These are phyloP conservation scores for Mormyrops attenuatus DNA, from an alignment of 2,797 vertebrate genomes.

Conservation along the genomic window DNA sequence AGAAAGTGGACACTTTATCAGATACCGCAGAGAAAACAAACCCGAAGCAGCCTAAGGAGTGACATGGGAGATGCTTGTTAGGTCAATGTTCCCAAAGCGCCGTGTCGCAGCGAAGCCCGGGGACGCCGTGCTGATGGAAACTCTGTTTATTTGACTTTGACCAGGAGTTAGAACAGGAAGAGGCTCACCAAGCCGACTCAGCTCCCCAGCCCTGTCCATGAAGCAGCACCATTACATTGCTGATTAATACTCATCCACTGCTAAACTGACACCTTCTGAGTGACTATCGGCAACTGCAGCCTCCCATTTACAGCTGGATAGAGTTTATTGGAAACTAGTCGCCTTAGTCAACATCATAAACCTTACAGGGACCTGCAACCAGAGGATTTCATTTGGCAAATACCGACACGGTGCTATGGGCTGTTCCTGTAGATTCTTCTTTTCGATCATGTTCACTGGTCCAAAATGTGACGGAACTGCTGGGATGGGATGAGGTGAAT, in stretches of 20 bases:
- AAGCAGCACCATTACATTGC: neutral
- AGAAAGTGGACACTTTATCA: slow-evolving; percentile 46
- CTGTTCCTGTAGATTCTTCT: neutral
- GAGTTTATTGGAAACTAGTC: neutral
- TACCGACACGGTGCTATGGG: neutral
- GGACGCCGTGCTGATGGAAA: slow-evolving; percentile 30
- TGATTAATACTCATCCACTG: neutral
- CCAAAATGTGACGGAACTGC: neutral
- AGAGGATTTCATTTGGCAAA: neutral
- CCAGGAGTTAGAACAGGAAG: slow-evolving; percentile 21
- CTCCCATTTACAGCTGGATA: neutral
- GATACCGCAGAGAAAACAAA: slow-evolving; percentile 60
- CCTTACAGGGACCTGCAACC: neutral
- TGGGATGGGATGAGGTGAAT: neutral
- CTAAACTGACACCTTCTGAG: neutral
- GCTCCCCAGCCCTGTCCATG: neutral
- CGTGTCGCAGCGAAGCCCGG: slow-evolving; percentile 22
- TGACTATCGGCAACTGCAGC: neutral
- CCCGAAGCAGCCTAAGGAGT: slow-evolving; percentile 44
- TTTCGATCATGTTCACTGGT: neutral
- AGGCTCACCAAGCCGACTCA: slow-evolving; percentile 13
- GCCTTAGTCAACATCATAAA: neutral
- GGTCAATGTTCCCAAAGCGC: slow-evolving; percentile 25
- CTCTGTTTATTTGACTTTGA: slow-evolving; percentile 35
- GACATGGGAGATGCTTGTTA: slow-evolving; percentile 36